These are phyloP conservation scores for Galemys pyrenaicus DNA, from an alignment of 2,113 vertebrate species.

Conservation along the genomic window DNA sequence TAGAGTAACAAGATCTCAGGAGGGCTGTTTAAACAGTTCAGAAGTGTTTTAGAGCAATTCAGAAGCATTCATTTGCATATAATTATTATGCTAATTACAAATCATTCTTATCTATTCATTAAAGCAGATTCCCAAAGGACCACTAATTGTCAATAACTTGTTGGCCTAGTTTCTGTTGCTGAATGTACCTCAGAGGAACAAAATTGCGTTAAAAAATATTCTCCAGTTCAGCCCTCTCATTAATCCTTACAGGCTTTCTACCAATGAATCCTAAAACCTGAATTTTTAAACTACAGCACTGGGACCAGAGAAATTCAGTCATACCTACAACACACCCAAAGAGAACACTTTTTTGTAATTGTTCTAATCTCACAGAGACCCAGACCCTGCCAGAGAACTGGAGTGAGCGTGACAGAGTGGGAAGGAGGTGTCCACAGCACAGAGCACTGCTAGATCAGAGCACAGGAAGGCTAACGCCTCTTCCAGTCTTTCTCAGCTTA, in stretches of 20 bases:
- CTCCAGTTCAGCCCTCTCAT: constrained; percentile 54
- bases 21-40: constrained; percentile 81
- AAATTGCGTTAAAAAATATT: constrained; percentile 72
- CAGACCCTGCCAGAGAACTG: background rate
- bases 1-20: constrained; percentile 81
- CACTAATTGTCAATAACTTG: constrained; percentile 82
- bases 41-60: constrained; percentile 83
- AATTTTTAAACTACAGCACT: constrained; percentile 48
- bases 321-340: background rate
- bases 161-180: constrained; percentile 80
- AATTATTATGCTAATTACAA: constrained; percentile 84
- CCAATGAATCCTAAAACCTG: constrained; percentile 52
- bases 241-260: constrained; percentile 64
- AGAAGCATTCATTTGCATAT: constrained; percentile 81
- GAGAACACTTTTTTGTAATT: background rate
- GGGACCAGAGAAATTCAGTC: constrained; percentile 30
- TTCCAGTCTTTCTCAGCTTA: background rate
- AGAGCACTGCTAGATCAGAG: background rate
- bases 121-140: constrained; percentile 77
- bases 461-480: background rate
- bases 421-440: background rate
- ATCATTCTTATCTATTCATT: constrained; percentile 83
- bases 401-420: background rate
- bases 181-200: constrained; percentile 77
- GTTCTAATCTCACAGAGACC: background rate